Percentiles rank a stretch among this genome's conserved stretches.
These are phyloP conservation scores for Tichodroma muraria DNA, from an alignment of 2,113 vertebrate genomes.

Conservation along the genomic window DNA sequence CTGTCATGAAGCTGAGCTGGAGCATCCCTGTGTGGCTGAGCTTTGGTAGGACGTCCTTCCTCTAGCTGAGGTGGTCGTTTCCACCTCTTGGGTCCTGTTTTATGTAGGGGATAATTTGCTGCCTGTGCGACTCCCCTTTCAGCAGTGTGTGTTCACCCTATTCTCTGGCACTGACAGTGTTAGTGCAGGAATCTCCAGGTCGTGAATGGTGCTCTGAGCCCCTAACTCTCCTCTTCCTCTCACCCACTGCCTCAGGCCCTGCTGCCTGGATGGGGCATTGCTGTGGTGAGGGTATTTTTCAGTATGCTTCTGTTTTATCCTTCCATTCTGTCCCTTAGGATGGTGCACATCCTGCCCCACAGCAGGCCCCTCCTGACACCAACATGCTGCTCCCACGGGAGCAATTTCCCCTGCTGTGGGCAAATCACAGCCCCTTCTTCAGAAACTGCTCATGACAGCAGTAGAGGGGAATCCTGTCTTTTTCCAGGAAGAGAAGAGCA, in stretches of 20 bases:
- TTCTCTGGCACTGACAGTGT: not conserved
- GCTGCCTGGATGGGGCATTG: slow-evolving; percentile 48
- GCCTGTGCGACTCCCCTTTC: not conserved
- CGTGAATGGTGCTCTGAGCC: not conserved
- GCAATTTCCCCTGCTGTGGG: not conserved
- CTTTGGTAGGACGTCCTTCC: not conserved
- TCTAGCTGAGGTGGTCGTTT: not conserved
- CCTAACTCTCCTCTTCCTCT: not conserved
- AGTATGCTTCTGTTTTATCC: not conserved
- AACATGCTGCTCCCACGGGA: accelerated
- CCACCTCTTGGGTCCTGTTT: not conserved
- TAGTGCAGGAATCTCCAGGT: not conserved
- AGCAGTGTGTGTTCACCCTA: accelerated
- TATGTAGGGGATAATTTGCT: accelerated
- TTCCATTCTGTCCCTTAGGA: not conserved
- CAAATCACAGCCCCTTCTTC: not conserved
- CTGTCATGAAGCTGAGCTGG: not conserved
- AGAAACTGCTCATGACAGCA: not conserved
- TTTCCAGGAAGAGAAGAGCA: not conserved
- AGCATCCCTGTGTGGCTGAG: not conserved
- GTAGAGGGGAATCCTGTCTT: not conserved
- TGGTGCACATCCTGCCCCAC: not conserved
- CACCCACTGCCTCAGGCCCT: not conserved
- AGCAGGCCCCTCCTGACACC: not conserved
- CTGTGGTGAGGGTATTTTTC: slow-evolving; percentile 6